Conservation (phyloP, 2,888 invertebrate species). For the Nebria salina region DNA sequence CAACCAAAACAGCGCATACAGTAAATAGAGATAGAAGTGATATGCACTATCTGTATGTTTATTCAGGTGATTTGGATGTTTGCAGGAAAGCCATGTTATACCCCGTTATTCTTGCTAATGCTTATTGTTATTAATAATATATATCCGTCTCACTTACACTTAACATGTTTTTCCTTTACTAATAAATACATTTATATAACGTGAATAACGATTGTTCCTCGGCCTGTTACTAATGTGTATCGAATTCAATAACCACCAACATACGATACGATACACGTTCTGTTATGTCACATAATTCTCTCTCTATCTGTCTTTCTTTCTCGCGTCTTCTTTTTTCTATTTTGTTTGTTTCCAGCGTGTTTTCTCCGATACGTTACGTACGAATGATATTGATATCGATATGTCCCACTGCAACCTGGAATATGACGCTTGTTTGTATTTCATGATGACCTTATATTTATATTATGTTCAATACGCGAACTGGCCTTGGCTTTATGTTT, state of each 20-base stretch:
- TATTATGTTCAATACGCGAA: not conserved
- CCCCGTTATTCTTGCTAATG: constrained; percentile 9
- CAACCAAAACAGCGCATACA: not conserved
- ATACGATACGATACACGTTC: not conserved
- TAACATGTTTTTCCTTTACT: not conserved
- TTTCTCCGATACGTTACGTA: not conserved
- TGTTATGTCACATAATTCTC: not conserved
- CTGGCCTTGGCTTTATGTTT: not conserved
- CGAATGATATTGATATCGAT: constrained; percentile 11
- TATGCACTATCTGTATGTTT: not conserved
- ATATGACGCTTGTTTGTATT: constrained; percentile 33
- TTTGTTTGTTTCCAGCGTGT: not conserved
- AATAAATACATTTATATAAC: constrained; percentile 6
- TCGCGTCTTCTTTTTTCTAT: not conserved
- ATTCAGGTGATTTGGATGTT: constrained; percentile 1
- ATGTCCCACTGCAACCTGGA: constrained; percentile 28
- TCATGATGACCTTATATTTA: constrained; percentile 13
- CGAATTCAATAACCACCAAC: constrained; percentile 28
- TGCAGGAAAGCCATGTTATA: not conserved
- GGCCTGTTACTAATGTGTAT: constrained; percentile 39
- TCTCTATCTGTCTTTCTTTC: not conserved
- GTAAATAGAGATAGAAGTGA: not conserved
- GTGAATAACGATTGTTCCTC: constrained; percentile 24
- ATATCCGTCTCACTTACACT: not conserved
- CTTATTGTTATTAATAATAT: constrained; percentile 11